Base-by-base conservation (phyloP, 2,113 vertebrate species). In the Oxygymnocypris stewartii region DNA sequence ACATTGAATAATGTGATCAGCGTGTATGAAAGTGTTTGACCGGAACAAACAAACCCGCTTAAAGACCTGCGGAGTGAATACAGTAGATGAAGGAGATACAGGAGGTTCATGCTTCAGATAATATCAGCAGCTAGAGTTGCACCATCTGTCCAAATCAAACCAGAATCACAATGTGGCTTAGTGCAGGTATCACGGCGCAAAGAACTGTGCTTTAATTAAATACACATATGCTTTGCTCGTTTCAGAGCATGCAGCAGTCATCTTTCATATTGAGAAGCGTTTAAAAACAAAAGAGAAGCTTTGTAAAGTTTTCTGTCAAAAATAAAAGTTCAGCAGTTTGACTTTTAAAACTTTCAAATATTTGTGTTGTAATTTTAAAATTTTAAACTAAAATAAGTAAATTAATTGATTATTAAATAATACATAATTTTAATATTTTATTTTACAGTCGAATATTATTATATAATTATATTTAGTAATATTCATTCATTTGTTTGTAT, bases 1-100 rank as follows among this genome's bases (percentile, higher is more conserved):
- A 85, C 87, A 74, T 14, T 85, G 65, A 37, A 23, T 65, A 74
- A 82, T 28, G 7, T 6, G 75, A 84, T 57, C 67, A 47, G 75
- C 8, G 11, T 28, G 37, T 79, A 8, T 31, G 1, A 3, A 54
- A 10, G 8, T 42, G 69, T 73, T 11, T 73, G 37, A 73, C 69
- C 6, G 69, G 10, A 7, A 69, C 65, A 69, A 3, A 69, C 28
- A 18, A 7, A 67, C 63, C 25, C 0, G 4, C 5, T 63, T 13
- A 67, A 49, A 35, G 28, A 79, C 0, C 11, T 8, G 31, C 31
- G 6, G 51, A 23, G 31, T 77, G 75, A 54, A 18, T 4, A 77
- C 47, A 25, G 23, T 0, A 9, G 6, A 14, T 10, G 12, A 49
- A 28, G n/a, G n/a, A n/a, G n/a, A n/a, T n/a, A n/a, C n/a, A n/a